Evolutionary conservation across 2,888 invertebrate species (phyloP).

Genomic region (Drosophila nr. perissopoda): DNA sequence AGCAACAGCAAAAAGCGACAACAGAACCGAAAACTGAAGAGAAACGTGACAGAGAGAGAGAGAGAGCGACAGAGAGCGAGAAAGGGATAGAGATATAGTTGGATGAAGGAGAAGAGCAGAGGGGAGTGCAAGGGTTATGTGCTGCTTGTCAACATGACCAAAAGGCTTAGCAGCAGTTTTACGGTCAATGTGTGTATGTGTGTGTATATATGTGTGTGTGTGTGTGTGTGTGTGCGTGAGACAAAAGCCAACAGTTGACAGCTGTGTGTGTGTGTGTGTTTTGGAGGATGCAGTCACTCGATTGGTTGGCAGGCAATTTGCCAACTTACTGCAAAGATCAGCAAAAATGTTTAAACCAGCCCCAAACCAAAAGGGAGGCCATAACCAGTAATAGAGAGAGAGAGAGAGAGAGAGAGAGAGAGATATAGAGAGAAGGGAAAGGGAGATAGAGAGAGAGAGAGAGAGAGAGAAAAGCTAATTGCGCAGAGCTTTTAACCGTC

Average conservation of each 20-base stretch:
- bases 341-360: slow-evolving; percentile 61
- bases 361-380: slow-evolving; percentile 1
- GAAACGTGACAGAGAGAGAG: not conserved
- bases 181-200: slow-evolving; percentile 14
- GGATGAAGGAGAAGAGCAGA: not conserved
- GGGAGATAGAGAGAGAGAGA: too few relatives aligned
- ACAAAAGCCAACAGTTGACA: slow-evolving; percentile 74
- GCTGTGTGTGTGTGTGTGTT: slow-evolving; percentile 29
- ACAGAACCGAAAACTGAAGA: slow-evolving; percentile 20
- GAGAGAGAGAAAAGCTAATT: slow-evolving; percentile 51
- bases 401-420: too few relatives aligned
- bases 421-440: too few relatives aligned
- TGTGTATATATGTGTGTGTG: slow-evolving; percentile 14
- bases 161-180: slow-evolving; percentile 56
- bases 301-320: slow-evolving; percentile 76
- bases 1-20: slow-evolving; percentile 59
- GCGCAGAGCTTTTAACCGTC: slow-evolving; percentile 65
- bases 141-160: slow-evolving; percentile 75
- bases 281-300: slow-evolving; percentile 45
- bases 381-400: not conserved
- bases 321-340: slow-evolving; percentile 80
- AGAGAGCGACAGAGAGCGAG: not conserved
- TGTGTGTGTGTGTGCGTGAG: slow-evolving; percentile 48
- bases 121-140: slow-evolving; percentile 7
- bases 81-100: not conserved